Conservation (phyloP, 2,113 vertebrate genomes). For the Axis porcinus region DNA sequence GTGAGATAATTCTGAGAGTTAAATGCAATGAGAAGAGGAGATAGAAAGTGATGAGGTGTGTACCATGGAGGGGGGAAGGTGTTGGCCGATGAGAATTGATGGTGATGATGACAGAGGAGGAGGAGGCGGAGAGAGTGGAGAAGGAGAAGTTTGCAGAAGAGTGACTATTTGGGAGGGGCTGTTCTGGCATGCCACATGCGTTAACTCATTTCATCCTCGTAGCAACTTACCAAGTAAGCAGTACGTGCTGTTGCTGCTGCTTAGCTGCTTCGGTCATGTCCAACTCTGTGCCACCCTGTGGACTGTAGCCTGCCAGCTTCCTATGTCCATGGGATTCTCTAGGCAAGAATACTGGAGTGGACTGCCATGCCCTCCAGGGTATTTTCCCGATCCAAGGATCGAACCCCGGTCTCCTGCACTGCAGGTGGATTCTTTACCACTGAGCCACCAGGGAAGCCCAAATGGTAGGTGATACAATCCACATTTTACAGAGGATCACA, state of each 20-base stretch:
- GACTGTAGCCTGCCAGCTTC: background rate
- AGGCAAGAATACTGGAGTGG: background rate
- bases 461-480: background rate
- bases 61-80: rapidly evolving
- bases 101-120: background rate
- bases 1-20: background rate
- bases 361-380: background rate
- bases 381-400: background rate
- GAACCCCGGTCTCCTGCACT: background rate
- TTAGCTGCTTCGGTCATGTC: rapidly evolving
- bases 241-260: background rate
- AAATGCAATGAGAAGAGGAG: background rate
- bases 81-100: background rate
- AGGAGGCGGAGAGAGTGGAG: background rate
- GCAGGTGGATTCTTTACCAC: background rate
- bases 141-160: background rate
- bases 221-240: background rate
- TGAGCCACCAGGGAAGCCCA: background rate
- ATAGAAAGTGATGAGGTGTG: background rate
- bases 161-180: background rate
- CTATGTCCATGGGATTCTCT: background rate
- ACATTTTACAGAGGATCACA: background rate
- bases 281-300: background rate
- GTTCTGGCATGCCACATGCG: background rate
- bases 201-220: background rate